A percentile compares a stretch with the other conserved stretches of the same genome.
Conservation (phyloP, 2,888 invertebrate genomes). For the Sarcophaga subvicina region DNA sequence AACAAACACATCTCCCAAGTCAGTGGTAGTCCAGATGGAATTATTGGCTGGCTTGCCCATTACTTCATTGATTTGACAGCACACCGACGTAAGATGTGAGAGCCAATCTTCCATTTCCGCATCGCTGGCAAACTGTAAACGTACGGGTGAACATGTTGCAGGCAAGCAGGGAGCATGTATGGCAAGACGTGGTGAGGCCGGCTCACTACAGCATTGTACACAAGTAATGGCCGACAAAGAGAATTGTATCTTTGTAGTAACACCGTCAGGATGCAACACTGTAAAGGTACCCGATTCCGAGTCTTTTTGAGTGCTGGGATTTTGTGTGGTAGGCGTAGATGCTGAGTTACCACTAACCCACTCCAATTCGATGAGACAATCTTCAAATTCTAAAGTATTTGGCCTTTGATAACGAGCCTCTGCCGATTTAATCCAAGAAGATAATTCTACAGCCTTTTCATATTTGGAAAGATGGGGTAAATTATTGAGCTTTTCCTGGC, state of each 20-base stretch:
- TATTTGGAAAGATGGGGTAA: constrained; percentile 84
- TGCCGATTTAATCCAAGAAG: constrained; percentile 93
- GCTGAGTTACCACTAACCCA: constrained; percentile 85
- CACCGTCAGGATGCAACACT: constrained; percentile 90
- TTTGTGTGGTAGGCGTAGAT: constrained; percentile 49
- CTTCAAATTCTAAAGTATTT: constrained; percentile 84
- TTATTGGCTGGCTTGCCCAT: constrained; percentile 87
- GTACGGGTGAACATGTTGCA: constrained; percentile 83
- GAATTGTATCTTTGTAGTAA: constrained; percentile 88
- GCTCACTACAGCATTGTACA: constrained; percentile 90
- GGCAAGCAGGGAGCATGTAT: constrained; percentile 87
- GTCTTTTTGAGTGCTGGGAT: constrained; percentile 82
- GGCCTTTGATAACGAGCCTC: constrained; percentile 87
- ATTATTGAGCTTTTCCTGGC: constrained; percentile 82
- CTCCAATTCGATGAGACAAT: constrained; percentile 91
- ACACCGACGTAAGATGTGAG: constrained; percentile 89
- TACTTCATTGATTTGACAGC: constrained; percentile 88
- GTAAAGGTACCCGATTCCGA: constrained; percentile 89
- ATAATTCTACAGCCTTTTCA: constrained; percentile 91
- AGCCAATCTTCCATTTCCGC: constrained; percentile 95
- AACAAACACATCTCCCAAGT: constrained; percentile 90
- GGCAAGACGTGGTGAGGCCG: constrained; percentile 89
- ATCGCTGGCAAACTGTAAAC: constrained; percentile 91
- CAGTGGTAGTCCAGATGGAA: constrained; percentile 90
- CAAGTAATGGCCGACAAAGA: constrained; percentile 90